Evolutionary conservation across 2,888 invertebrate species (phyloP), one percentile per base, ranked within the genome.

Genomic region (Gisinianus flammeolus): DNA sequence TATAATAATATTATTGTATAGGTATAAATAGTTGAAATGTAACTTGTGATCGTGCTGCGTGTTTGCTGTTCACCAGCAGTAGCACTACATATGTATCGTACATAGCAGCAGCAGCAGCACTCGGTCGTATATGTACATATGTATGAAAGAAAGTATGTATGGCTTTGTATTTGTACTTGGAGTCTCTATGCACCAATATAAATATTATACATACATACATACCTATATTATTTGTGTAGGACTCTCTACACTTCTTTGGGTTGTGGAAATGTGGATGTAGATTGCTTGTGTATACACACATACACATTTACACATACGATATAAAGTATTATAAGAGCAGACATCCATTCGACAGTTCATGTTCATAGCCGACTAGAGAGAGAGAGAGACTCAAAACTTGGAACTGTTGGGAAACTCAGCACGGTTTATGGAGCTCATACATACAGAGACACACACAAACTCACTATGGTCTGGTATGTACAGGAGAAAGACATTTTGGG

Each of bases 401-500:
- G 62, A 62, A 26, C 22, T 62, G 26, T 22, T 62, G 62, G 19
- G 19, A 22, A 22, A 22, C 62, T 62, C 31, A 26, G 3, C 24
- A 64, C 26, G 44, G 22, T 26, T 22, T 44, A 54, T 70, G 24
- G 54, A 54, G 28, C 52, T 54, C 10, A 26, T 31, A 30, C 26
- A 30, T 5, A 44, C 52, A 54, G 19, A 24, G 19, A 30, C 30
- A 64, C 28, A 16, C 30, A 66, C 66, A 66, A 26, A 66, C 10
- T n/a, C 28, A 66, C 66, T 30, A n/a, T 30, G 28, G 10, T 16
- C 28, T 31, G 22, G 19, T 19, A 31, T 58, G 28, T 54, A 58
- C 19, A 33, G 58, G 72, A 58, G 33, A 72, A 33, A 71, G 72
- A 72, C 72, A 72, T 72, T 72, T 72, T 72, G 62, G 72, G 58